These are phyloP conservation scores for Todiramphus chloris DNA, from an alignment of 2,113 vertebrate species.

Conservation along the genomic window DNA sequence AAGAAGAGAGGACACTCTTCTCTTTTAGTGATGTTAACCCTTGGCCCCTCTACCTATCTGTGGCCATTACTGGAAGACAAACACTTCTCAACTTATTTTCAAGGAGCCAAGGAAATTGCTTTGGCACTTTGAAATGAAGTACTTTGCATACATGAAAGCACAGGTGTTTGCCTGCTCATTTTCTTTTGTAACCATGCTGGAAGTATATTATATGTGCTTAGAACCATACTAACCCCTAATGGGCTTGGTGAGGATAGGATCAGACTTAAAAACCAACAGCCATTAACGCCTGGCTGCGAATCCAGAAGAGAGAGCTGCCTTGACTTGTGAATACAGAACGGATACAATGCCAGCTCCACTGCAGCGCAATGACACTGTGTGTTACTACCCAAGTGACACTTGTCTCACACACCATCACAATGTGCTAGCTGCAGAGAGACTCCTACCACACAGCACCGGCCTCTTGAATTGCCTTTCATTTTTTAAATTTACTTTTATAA, in stretches of 20 bases:
- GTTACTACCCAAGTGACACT: fast-evolving
- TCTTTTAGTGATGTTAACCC: not conserved
- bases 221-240: not conserved
- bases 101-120: not conserved
- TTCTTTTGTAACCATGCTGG: not conserved
- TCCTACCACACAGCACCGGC: not conserved
- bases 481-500: not conserved
- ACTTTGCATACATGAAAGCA: not conserved
- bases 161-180: not conserved
- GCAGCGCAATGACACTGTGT: fast-evolving
- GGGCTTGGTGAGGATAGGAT: not conserved
- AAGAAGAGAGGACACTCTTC: not conserved
- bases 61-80: not conserved
- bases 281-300: not conserved
- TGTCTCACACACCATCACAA: not conserved
- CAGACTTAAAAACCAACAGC: not conserved
- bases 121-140: not conserved
- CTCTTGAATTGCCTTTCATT: not conserved
- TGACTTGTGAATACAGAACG: fast-evolving
- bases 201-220: not conserved
- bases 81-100: not conserved
- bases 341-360: not conserved
- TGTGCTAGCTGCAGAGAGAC: not conserved
- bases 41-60: not conserved
- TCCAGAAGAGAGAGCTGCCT: not conserved